A percentile compares a stretch with the other conserved stretches of the same genome.
Evolutionary conservation across 2,888 invertebrate species (phyloP).

Genomic region (Chloroclysta siterata): DNA sequence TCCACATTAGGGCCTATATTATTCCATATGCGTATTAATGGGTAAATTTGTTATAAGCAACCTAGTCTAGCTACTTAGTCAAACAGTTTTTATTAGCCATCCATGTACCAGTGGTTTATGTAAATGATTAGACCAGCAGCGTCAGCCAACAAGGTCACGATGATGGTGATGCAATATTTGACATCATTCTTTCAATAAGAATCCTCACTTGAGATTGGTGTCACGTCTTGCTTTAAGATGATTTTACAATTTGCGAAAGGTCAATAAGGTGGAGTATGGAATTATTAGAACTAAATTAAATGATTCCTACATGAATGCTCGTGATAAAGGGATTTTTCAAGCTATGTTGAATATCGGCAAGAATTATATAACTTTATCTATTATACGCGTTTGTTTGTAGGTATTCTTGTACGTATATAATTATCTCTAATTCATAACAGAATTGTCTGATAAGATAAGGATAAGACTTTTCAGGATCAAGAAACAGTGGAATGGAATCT

Average conservation of each 20-base stretch:
- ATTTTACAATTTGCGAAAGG: slow-evolving; percentile 7
- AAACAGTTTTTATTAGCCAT: slow-evolving; percentile 29
- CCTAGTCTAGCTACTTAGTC: slow-evolving; percentile 9
- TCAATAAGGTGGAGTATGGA: neutral
- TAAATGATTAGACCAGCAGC: slow-evolving; percentile 46
- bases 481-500: neutral
- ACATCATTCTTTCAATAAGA: slow-evolving; percentile 60
- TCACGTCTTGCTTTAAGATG: slow-evolving; percentile 41
- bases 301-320: neutral
- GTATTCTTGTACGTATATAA: too few species aligned
- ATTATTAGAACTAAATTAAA: neutral
- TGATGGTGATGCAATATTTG: slow-evolving; percentile 64
- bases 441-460: neutral
- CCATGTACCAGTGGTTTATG: slow-evolving; percentile 39
- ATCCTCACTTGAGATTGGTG: slow-evolving; percentile 52
- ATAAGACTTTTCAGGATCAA: neutral
- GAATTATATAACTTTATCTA: neutral
- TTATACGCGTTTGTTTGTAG: too few species aligned
- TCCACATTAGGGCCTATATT: slow-evolving; percentile 4
- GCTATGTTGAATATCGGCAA: neutral
- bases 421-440: too few species aligned
- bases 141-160: slow-evolving; percentile 50
- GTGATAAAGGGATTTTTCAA: neutral
- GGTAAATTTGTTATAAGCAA: too few species aligned
- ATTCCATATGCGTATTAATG: slow-evolving; percentile 2